Percentiles rank a stretch among this genome's conserved stretches.
Evolutionary conservation across 1,140 invertebrate species (phyloP).

Genomic region (Oreohelix idahoensis): DNA sequence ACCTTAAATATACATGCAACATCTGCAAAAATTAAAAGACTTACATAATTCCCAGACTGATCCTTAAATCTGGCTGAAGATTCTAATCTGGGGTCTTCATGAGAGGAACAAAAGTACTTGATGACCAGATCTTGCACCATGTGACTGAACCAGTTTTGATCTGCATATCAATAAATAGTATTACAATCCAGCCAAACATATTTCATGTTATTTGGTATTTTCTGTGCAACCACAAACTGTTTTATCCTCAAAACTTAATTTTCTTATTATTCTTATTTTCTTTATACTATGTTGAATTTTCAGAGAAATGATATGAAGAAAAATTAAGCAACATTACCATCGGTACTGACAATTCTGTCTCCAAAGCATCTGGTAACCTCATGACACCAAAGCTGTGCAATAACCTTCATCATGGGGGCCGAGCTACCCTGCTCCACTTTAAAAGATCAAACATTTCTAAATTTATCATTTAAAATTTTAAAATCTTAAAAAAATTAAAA

Average conservation of each 20-base stretch:
- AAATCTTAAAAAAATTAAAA: constrained; percentile 5
- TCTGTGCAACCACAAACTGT: no score
- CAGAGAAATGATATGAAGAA: neutral
- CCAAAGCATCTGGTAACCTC: constrained; percentile 69
- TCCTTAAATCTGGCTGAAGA: constrained; percentile 62
- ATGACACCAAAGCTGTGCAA: constrained; percentile 71
- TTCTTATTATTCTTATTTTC: no score
- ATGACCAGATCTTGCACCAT: constrained; percentile 59
- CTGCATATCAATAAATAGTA: constrained; percentile 44
- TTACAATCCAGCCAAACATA: no score
- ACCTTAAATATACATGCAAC: neutral
- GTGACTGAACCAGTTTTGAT: constrained; percentile 63
- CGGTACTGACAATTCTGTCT: constrained; percentile 65
- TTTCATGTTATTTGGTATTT: no score
- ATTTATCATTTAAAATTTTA: neutral
- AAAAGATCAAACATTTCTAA: neutral
- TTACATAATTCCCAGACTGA: neutral
- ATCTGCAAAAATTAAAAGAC: neutral
- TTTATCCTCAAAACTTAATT: no score
- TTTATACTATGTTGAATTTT: neutral
- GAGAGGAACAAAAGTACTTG: constrained; percentile 67
- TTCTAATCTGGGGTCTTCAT: constrained; percentile 57
- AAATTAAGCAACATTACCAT: constrained; percentile 54
- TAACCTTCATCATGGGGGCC: constrained; percentile 70
- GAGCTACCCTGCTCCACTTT: constrained; percentile 43